phyloP scores from a whole-genome alignment of 2,888 invertebrate genomes.

The Ditula angustiorana region DNA sequence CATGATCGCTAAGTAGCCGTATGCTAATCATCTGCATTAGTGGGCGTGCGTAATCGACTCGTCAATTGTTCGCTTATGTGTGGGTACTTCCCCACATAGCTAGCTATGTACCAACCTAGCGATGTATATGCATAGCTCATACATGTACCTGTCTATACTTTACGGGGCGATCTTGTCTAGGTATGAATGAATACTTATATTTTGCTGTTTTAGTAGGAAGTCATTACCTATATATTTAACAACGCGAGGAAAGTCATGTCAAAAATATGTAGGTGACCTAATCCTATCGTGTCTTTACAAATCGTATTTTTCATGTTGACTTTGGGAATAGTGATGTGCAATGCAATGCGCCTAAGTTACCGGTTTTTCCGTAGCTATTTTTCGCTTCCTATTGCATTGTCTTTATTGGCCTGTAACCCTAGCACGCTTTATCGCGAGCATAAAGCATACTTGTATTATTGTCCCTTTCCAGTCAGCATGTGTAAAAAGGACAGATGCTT shows the following conservation, averaged over 20 bases:
- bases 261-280: too few species aligned
- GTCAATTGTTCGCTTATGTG: constrained; percentile 35
- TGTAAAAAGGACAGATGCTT: too few species aligned
- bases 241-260: too few species aligned
- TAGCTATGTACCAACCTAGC: constrained; percentile 4
- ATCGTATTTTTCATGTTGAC: background rate
- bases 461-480: too few species aligned
- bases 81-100: constrained; percentile 39
- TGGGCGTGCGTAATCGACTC: constrained; percentile 38
- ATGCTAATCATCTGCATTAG: constrained; percentile 35
- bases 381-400: background rate
- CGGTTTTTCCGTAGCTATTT: background rate
- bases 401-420: background rate
- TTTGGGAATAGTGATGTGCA: background rate
- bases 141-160: too few species aligned
- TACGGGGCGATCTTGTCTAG: too few species aligned
- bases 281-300: too few species aligned
- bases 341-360: background rate
- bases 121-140: background rate
- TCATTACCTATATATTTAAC: too few species aligned
- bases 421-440: too few species aligned
- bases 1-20: constrained; percentile 30
- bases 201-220: too few species aligned
- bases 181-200: too few species aligned
- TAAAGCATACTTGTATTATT: too few species aligned